These are phyloP conservation scores for Astropecten irregularis DNA, from an alignment of 53 echinoderm and acorn worm species.

Conservation along the genomic window DNA sequence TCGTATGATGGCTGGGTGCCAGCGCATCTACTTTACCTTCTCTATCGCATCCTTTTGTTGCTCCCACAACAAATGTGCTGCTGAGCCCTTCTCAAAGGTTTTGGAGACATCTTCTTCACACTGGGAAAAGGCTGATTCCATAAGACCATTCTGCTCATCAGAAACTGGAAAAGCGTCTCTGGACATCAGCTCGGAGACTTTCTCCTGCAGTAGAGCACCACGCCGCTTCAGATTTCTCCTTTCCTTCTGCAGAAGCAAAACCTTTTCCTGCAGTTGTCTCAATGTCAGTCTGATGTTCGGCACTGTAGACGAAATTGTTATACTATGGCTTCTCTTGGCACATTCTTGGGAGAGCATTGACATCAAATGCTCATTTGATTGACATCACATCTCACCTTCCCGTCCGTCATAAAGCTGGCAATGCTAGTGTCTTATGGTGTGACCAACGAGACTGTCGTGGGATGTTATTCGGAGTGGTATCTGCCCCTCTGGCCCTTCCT, in stretches of 20 bases:
- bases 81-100: too few species aligned
- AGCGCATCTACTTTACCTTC: slow-evolving; percentile 27
- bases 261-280: neutral
- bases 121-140: neutral
- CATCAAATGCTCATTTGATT: neutral
- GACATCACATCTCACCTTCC: neutral
- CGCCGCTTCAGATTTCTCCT: too few species aligned
- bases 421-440: slow-evolving; percentile 1
- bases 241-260: neutral
- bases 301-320: too few species aligned
- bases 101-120: neutral
- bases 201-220: neutral
- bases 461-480: neutral
- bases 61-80: too few species aligned
- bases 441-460: neutral
- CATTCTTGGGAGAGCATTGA: too few species aligned
- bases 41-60: slow-evolving; percentile 39
- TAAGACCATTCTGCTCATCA: neutral
- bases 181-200: neutral
- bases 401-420: too few species aligned
- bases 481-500: neutral
- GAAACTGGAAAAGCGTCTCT: too few species aligned
- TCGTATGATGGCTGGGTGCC: slow-evolving; percentile 62
- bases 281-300: neutral
- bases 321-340: too few species aligned